A percentile compares a stretch with the other conserved stretches of the same genome.
Evolutionary conservation across 2,888 invertebrate genomes (phyloP).

Genomic region (Cactoblastis cactorum): DNA sequence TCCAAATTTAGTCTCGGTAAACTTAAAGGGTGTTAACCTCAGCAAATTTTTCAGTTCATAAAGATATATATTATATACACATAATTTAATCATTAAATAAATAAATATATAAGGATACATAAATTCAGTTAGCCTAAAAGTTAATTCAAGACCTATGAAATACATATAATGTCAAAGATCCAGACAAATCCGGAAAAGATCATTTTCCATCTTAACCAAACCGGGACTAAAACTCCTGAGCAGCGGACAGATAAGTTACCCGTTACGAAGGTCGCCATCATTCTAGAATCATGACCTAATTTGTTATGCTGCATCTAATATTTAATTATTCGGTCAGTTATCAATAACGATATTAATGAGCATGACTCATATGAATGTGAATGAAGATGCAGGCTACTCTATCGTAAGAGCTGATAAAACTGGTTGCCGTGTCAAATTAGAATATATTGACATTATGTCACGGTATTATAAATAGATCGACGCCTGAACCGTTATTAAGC

Average conservation of each 20-base stretch:
- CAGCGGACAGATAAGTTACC: too few relatives aligned
- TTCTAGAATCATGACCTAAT: background rate
- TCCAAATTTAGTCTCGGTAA: background rate
- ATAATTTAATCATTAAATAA: too few relatives aligned
- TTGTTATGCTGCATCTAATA: background rate
- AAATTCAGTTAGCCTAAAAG: too few relatives aligned
- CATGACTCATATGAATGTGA: background rate
- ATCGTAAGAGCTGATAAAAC: constrained; percentile 7
- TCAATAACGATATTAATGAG: background rate
- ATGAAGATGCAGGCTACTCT: constrained; percentile 4
- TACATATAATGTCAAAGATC: too few relatives aligned
- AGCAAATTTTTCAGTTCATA: background rate
- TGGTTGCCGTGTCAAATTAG: constrained; percentile 1
- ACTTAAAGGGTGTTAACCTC: background rate
- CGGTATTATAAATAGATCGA: constrained; percentile 6
- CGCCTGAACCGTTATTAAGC: background rate
- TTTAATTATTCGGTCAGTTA: background rate
- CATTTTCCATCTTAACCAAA: too few relatives aligned
- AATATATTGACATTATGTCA: constrained; percentile 7
- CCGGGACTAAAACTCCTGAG: too few relatives aligned
- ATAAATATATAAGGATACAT: background rate
- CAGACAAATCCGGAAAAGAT: too few relatives aligned
- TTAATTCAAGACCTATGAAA: too few relatives aligned
- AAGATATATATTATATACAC: too few relatives aligned
- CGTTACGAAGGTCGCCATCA: too few relatives aligned